Evolutionary conservation across 2,113 vertebrate genomes (phyloP).

Genomic region (Phylloscopus whistleri): DNA sequence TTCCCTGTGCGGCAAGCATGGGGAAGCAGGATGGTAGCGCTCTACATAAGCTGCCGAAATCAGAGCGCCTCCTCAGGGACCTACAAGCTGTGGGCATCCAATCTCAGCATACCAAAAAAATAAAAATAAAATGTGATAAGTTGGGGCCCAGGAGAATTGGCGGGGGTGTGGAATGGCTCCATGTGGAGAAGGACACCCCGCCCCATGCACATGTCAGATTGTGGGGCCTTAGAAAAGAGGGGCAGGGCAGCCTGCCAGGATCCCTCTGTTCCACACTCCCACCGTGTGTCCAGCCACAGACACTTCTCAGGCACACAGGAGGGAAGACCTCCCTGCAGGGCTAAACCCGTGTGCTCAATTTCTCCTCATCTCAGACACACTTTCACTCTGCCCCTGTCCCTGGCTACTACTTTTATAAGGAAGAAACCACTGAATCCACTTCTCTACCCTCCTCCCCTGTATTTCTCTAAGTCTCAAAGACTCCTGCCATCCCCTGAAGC

Average conservation of each 20-base stretch:
- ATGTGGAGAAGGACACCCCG: neutral
- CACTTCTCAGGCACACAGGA: neutral
- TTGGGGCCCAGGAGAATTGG: neutral
- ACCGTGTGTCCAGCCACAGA: accelerated
- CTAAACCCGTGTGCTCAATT: neutral
- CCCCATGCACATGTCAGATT: neutral
- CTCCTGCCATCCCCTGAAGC: neutral
- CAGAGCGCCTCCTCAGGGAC: conserved; percentile 33
- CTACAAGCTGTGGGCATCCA: conserved; percentile 14
- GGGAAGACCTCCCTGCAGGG: neutral
- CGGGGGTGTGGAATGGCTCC: neutral
- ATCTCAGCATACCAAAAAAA: neutral
- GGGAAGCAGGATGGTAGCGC: neutral
- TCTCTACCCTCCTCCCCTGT: neutral
- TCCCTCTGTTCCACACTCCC: neutral
- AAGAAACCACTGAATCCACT: neutral
- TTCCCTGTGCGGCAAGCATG: accelerated
- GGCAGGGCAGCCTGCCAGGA: neutral
- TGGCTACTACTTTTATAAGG: neutral
- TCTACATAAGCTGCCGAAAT: conserved; percentile 32
- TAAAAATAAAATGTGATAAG: neutral
- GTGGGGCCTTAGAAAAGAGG: neutral
- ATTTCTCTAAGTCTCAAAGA: neutral
- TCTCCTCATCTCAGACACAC: neutral
- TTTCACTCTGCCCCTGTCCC: neutral